Percentiles rank a stretch among this genome's conserved stretches.
Evolutionary conservation across 37 sponge, comb jelly and placozoan species (phyloP).

Genomic region (Theonella swinhoei): DNA sequence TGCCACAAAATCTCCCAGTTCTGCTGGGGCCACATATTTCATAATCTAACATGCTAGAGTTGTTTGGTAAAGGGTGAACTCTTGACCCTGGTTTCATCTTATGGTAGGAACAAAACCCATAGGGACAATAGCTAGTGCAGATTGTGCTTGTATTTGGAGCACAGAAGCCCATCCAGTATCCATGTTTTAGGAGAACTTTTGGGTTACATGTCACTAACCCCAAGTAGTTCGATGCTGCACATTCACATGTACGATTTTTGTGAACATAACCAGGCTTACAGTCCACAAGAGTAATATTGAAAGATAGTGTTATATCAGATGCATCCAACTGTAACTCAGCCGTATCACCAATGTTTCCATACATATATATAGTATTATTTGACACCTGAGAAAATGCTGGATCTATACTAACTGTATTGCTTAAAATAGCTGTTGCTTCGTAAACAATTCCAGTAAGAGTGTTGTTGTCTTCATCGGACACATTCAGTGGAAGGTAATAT

Average conservation of each 20-base stretch:
- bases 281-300: neutral
- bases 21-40: conserved; percentile 32
- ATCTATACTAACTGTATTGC: neutral
- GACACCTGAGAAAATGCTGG: neutral
- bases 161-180: neutral
- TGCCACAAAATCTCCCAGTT: conserved; percentile 34
- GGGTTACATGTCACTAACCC: neutral
- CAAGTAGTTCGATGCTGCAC: neutral
- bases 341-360: neutral
- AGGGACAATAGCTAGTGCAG: conserved; percentile 31
- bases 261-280: neutral
- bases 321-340: neutral
- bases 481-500: neutral
- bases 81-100: neutral
- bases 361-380: neutral
- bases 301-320: neutral
- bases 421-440: neutral
- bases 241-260: neutral
- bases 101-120: conserved; percentile 23
- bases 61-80: neutral
- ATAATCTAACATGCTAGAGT: neutral
- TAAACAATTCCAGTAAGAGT: neutral
- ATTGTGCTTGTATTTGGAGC: neutral
- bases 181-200: neutral
- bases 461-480: neutral